Base-by-base conservation (phyloP, 2,888 invertebrate species). In the Agriopis aurantiaria region DNA sequence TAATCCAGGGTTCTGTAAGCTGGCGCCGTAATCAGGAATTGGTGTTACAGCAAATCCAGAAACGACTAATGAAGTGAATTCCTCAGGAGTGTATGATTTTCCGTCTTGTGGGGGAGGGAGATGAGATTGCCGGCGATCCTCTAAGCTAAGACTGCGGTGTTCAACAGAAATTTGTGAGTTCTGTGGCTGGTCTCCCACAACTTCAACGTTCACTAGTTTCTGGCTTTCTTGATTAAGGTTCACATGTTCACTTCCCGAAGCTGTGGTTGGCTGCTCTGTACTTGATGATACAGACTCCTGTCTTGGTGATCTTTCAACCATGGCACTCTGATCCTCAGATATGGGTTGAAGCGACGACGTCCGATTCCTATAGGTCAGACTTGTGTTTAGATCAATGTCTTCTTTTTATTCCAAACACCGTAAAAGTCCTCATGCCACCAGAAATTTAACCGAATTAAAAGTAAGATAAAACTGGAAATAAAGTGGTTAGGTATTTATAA, bases 291-390 rank as follows among this genome's bases (percentile, higher is more conserved):
- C 41, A 33, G 56, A 57, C 12, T 73, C 61, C 51, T 73, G 65
- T 67, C 74, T 71, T 45, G 73, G 52, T 57, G 68, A 62, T 59
- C 77, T 71, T 51, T 74, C 75, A 61, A 75, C 72, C 33, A 33
- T 67, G 11, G 49, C 40, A 51, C 75, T 73, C 60, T 72, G 72
- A 65, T 74, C 75, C 14, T 77, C 74, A 41, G 75, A 71, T 33
- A 51, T 65, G 45, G 73, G 75, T 68, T 72, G 72, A 63, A 73
- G 74, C 49, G 75, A 69, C 58, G 76, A 69, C 55, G 75, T 77
- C 71, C 74, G 71, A 71, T 77, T 77, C 77, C 77, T 77, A 73
- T 69, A 72, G 74, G 72, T 73, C 73, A 77, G 74, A 77, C 74
- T 73, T 65, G 62, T 40, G 43, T 64, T 75, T 71, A 75, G 65